phyloP scores from a whole-genome alignment of 2,113 vertebrate species.

The Ptilorrhoa leucosticta region DNA sequence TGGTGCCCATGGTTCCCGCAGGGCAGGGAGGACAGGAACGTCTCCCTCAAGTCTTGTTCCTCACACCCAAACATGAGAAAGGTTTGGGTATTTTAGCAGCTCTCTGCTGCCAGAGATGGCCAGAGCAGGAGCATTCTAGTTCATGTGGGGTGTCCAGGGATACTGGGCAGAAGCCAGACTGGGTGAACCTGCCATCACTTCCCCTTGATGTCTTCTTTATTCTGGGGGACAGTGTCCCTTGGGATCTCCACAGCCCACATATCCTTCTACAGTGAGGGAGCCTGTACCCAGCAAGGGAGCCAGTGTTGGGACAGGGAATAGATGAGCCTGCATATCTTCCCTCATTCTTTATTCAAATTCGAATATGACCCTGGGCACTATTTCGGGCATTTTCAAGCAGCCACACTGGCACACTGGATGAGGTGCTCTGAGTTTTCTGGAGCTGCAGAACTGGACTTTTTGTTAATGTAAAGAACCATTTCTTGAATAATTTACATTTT shows the following conservation, averaged over 20 bases:
- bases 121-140: background rate
- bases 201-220: background rate
- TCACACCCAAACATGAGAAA: background rate
- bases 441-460: background rate
- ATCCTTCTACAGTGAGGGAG: background rate
- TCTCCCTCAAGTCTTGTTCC: fast-evolving
- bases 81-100: background rate
- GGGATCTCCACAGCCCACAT: background rate
- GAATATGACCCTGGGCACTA: background rate
- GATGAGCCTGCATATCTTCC: background rate
- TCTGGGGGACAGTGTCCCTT: background rate
- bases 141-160: background rate
- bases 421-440: background rate
- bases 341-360: background rate
- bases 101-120: background rate
- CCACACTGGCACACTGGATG: background rate
- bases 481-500: background rate
- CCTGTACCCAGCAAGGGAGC: background rate
- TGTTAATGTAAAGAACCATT: background rate
- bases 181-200: background rate
- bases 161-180: background rate
- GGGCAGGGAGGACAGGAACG: background rate
- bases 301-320: background rate
- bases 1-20: background rate
- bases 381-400: background rate